Conservation (phyloP, 64 coral and sea anemone species). For the Hydrozoanthus tunicans region DNA sequence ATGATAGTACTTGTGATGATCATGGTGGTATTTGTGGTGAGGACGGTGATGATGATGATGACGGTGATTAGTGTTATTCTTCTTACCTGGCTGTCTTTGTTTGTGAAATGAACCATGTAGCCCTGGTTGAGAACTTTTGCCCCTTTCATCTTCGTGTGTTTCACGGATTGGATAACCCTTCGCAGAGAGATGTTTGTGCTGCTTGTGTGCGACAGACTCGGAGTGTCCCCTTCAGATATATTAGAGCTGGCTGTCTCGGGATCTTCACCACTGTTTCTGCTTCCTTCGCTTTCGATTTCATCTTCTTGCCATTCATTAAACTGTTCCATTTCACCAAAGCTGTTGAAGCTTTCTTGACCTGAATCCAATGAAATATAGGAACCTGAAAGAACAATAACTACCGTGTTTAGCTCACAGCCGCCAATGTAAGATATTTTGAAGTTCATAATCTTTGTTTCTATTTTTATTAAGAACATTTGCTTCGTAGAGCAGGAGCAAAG, state of each 20-base stretch:
- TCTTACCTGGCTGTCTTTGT: constrained; percentile 54
- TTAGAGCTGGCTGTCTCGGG: neutral
- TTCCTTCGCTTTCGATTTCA: constrained; percentile 50
- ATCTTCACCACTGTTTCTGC: constrained; percentile 22
- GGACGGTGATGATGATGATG: neutral
- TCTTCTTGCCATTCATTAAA: constrained; percentile 58
- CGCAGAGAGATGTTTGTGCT: constrained; percentile 46
- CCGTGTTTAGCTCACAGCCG: too few relatives aligned
- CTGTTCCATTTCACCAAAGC: constrained; percentile 55
- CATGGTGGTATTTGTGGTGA: neutral
- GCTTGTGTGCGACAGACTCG: constrained; percentile 14
- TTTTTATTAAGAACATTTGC: too few relatives aligned
- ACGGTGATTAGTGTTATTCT: neutral
- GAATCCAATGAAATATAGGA: constrained; percentile 34
- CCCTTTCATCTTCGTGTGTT: constrained; percentile 63
- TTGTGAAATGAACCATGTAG: constrained; percentile 55
- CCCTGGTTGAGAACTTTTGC: constrained; percentile 51
- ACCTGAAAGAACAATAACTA: neutral
- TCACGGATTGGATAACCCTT: constrained; percentile 41
- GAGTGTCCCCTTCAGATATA: neutral
- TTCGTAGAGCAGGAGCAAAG: too few relatives aligned
- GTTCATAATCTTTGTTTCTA: too few relatives aligned
- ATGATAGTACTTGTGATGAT: neutral
- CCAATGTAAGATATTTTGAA: too few relatives aligned
- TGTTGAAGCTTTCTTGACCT: constrained; percentile 38